Base-by-base conservation (phyloP, 2,888 invertebrate genomes). In the Tenthredo scrophulariae region DNA sequence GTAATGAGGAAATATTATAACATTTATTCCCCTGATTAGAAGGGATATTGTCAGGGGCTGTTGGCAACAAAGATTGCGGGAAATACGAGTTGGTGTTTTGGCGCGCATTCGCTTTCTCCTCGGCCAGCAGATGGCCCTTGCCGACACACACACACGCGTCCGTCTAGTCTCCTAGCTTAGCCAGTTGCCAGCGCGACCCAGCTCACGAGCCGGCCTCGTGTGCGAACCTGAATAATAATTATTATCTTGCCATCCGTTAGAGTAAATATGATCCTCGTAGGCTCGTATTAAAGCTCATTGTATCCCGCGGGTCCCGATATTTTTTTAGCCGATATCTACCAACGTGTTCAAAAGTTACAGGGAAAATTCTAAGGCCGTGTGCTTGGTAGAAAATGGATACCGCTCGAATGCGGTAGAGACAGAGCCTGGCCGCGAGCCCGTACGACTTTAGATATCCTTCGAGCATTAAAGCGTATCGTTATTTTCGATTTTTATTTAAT, bases 71-170 rank as follows among this genome's bases (percentile, higher is more conserved):
- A 88, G 88, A 89, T 89, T 89, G 90, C 90, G 90, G 90, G 90
- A 89, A 89, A 90, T 89, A 90, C 89, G 86, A 90, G 89, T 86
- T 86, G 87, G 75, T 86, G 86, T 93, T 93, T 93, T 93, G 93
- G 93, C 92, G 93, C 92, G 92, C 92, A 89, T 87, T 87, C 86
- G 88, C 90, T 92, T 85, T 80, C 85, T 80, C 79, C 79, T 88
- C 86, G 80, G 86, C 92, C 93, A 91, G 90, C 91, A 93, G 93
- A 93, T 92, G 93, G 92, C 93, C 91, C 88, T 88, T 90, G 89
- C 92, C 92, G 84, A 70, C 87, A 89, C 89, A 87, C 88, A 87
- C 86, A 84, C 87, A 74, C 86, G 86, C 86, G 87, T 86, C 85
- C 87, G 85, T 80, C 77, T 58, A 84, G 86, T 86, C 86, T 87